Evolutionary conservation across 30 jellyfish, hydroid and myxozoan species (phyloP).

Genomic region (Hydractinia symbiolongicarpus): DNA sequence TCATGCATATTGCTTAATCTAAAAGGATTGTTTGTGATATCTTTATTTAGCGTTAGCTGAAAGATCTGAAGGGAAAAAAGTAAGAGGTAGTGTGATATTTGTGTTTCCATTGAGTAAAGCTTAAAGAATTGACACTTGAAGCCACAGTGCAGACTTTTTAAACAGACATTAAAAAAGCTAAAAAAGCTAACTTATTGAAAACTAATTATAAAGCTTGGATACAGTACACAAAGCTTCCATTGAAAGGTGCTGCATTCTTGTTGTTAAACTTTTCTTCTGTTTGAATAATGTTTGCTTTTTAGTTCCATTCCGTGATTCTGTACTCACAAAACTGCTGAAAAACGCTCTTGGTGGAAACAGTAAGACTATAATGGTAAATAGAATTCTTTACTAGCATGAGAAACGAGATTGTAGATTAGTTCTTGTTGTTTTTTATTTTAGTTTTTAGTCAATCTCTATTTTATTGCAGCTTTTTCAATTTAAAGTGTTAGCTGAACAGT

Average conservation of each 20-base stretch:
- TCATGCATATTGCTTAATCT: too few relatives aligned
- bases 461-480: background rate
- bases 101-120: background rate
- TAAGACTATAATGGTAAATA: constrained; percentile 62
- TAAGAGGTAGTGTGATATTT: constrained; percentile 43
- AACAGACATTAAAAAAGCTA: background rate
- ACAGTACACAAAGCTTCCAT: too few relatives aligned
- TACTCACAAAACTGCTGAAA: constrained; percentile 62
- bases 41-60: constrained; percentile 67
- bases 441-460: background rate
- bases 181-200: too few relatives aligned
- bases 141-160: background rate
- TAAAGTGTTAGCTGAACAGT: too few relatives aligned
- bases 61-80: constrained; percentile 68
- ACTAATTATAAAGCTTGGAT: too few relatives aligned
- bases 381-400: too few relatives aligned
- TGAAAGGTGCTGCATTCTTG: too few relatives aligned
- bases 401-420: too few relatives aligned
- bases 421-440: background rate
- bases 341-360: constrained; percentile 92
- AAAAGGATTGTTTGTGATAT: too few relatives aligned
- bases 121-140: background rate
- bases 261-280: too few relatives aligned
- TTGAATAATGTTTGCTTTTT: too few relatives aligned
- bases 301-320: constrained; percentile 84